Conservation (phyloP, 1,140 invertebrate genomes). For the Archivesica marissinica region DNA sequence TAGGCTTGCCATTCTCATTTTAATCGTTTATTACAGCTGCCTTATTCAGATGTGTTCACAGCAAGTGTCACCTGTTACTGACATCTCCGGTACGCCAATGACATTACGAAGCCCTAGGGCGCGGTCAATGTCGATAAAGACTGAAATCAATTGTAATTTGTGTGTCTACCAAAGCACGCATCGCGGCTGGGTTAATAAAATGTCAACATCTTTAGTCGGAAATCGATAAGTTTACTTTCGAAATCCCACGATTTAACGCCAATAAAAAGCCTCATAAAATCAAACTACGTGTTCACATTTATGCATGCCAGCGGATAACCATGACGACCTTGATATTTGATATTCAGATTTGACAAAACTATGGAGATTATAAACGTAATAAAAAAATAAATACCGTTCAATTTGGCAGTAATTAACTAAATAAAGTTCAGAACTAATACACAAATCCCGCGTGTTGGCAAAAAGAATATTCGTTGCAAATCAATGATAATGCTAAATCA, state of each 20-base stretch:
- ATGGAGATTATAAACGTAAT: too few relatives aligned
- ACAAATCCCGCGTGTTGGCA: constrained; percentile 2
- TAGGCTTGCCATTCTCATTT: too few relatives aligned
- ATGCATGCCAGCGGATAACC: background rate
- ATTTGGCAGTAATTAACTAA: too few relatives aligned
- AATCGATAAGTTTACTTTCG: constrained; percentile 8
- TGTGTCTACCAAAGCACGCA: background rate
- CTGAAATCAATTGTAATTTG: background rate
- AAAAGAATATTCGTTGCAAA: constrained; percentile 3
- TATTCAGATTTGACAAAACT: too few relatives aligned
- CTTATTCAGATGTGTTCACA: background rate
- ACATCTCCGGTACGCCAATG: constrained; percentile 13
- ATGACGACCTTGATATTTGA: too few relatives aligned
- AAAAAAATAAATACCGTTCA: too few relatives aligned
- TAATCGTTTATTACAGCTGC: background rate
- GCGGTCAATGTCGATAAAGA: background rate
- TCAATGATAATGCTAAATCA: background rate
- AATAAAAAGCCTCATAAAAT: background rate
- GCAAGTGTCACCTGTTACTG: background rate
- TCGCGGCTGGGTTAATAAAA: constrained; percentile 1
- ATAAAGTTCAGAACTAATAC: too few relatives aligned
- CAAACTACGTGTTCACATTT: background rate
- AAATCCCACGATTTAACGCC: background rate
- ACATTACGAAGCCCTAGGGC: background rate
- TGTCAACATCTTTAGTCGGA: constrained; percentile 27